Percentiles rank a stretch among this genome's conserved stretches.
Conservation (phyloP, 1,140 invertebrate genomes). For the Pseudomyrmex cubaensis region DNA sequence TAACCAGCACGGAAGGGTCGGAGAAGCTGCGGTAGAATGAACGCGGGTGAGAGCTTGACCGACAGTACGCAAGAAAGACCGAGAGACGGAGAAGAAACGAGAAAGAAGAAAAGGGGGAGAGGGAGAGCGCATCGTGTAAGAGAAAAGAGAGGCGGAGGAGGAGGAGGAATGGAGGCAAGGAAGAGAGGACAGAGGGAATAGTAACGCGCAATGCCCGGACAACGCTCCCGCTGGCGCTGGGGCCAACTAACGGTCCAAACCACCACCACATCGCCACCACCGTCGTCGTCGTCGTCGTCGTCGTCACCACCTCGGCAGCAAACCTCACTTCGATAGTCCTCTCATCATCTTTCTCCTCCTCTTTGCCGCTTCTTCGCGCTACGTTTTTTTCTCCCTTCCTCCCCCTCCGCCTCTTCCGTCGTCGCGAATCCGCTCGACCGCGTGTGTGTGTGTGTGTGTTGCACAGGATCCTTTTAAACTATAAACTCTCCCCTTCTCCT, state of each 20-base stretch:
- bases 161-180: conserved; percentile 6
- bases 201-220: conserved; percentile 80
- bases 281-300: conserved; percentile 67
- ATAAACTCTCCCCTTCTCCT: conserved; percentile 16
- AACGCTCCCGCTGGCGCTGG: conserved; percentile 82
- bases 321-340: conserved; percentile 68
- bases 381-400: conserved; percentile 36
- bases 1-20: conserved; percentile 46
- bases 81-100: conserved; percentile 28
- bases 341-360: conserved; percentile 68
- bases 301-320: conserved; percentile 23
- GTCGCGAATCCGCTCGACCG: conserved; percentile 20
- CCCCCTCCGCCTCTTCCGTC: neutral
- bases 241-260: conserved; percentile 83
- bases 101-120: conserved; percentile 19
- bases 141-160: conserved; percentile 36
- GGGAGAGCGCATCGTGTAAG: conserved; percentile 23
- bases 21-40: conserved; percentile 61
- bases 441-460: neutral
- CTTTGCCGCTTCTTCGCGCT: conserved; percentile 50
- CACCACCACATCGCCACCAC: conserved; percentile 65
- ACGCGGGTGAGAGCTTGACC: conserved; percentile 50
- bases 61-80: conserved; percentile 14
- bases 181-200: conserved; percentile 69
- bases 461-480: conserved; percentile 34